Base-by-base conservation (phyloP, 1,140 invertebrate genomes). In the Anadara kagoshimensis region DNA sequence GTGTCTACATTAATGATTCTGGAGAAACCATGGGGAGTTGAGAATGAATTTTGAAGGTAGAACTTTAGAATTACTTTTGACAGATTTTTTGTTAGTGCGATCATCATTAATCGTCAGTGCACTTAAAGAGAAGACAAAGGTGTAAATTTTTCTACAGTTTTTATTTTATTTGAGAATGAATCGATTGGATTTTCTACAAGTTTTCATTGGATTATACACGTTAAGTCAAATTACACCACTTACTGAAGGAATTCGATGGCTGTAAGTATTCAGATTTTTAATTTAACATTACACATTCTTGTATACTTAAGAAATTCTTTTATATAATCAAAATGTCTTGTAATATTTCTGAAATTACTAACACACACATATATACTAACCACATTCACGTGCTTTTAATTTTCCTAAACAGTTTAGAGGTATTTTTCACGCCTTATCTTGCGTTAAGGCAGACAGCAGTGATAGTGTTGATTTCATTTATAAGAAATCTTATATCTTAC, bases 161-260 rank as follows among this genome's bases (percentile, higher is more conserved):
- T 36, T 7, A 36, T 36, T 36, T 36, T 51, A 29, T 68, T 57
- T 18, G 47, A 68, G 29, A 57, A 68, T 68, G 66, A 68, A 58
- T 56, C 66, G 66, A 58, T 44, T 57, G 51, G 54, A 68, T 54
- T 26, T 44, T 24, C 16, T 68, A n/a, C 57, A 43, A 45, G 44
- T 45, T 26, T 29, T 68, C 49, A 45, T 68, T 20, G 54, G 66
- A 45, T 53, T 68, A 26, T 68, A 68, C 20, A 56, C 57, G 24
- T 20, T 68, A 16, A 29, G 56, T 14, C 54, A 68, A 24, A 54
- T 68, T 24, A 56, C 66, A n/a, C 56, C 53, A 11, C 14, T 68
- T 16, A 54, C 66, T 14, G 66, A 68, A 8, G 56, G 66, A 45
- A 68, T 68, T 26, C 41, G 44, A 58, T 68, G 66, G 66, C 43